phyloP scores from a whole-genome alignment of 2,888 invertebrate genomes.

The Sturmia bella region DNA sequence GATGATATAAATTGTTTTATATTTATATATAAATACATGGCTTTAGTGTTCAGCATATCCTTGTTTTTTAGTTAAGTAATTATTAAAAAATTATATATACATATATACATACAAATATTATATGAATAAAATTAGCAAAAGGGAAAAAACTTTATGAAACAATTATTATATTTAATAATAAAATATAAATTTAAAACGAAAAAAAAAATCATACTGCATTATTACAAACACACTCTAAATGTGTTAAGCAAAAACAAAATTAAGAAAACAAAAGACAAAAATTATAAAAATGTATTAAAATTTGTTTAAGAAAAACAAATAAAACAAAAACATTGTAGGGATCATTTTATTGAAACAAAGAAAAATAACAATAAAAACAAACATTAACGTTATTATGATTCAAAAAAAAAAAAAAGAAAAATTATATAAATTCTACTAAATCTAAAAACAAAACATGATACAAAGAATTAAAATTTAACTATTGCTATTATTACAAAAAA shows the following conservation, averaged over 20 bases:
- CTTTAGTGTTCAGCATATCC: conserved; percentile 70
- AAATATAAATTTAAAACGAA: conserved; percentile 3
- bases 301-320: conserved; percentile 45
- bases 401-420: conserved; percentile 53
- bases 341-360: conserved; percentile 70
- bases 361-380: conserved; percentile 64
- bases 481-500: conserved; percentile 65
- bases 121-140: conserved; percentile 42
- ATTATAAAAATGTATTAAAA: conserved; percentile 40
- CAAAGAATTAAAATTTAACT: conserved; percentile 72
- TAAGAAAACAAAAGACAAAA: no score
- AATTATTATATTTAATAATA: conserved; percentile 41
- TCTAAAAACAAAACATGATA: conserved; percentile 69
- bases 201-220: conserved; percentile 33
- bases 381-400: conserved; percentile 55
- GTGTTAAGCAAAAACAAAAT: conserved; percentile 41
- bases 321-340: conserved; percentile 65
- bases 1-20: conserved; percentile 59
- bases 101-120: conserved; percentile 37
- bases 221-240: conserved; percentile 35
- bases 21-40: conserved; percentile 57
- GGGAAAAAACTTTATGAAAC: conserved; percentile 37
- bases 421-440: conserved; percentile 68
- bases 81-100: conserved; percentile 60
- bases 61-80: conserved; percentile 68